phyloP scores from a whole-genome alignment of 2,113 vertebrate genomes.

The Cyprinodon tularosa region DNA sequence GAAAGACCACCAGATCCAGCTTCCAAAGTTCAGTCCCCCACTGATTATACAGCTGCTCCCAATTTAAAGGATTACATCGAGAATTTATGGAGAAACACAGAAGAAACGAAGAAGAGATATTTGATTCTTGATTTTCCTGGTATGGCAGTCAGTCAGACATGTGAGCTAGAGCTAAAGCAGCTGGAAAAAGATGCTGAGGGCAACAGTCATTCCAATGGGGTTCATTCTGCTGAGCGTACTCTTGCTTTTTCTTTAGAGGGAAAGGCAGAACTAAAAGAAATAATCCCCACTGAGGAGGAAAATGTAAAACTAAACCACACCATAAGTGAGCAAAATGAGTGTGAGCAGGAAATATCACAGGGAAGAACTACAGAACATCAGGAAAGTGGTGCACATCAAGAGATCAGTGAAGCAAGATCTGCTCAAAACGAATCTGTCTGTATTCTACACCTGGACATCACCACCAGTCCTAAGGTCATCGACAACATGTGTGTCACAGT shows the following conservation, averaged over 20 bases:
- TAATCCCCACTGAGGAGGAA: background rate
- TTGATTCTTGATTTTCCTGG: slow-evolving; percentile 58
- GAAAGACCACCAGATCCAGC: background rate
- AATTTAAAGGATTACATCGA: slow-evolving; percentile 27
- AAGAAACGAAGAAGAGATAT: slow-evolving; percentile 52
- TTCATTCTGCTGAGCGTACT: background rate
- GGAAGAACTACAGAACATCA: slow-evolving; percentile 1
- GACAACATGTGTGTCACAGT: background rate
- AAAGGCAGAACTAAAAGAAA: slow-evolving; percentile 10
- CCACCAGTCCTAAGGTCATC: background rate
- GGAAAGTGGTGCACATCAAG: background rate
- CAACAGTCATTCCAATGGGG: background rate
- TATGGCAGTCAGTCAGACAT: background rate
- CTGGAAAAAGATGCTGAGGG: background rate
- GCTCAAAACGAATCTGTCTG: background rate
- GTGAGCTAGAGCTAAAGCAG: slow-evolving; percentile 5
- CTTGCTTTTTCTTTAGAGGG: background rate
- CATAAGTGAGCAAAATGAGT: background rate
- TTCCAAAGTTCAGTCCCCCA: slow-evolving; percentile 5
- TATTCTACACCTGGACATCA: slow-evolving; percentile 28
- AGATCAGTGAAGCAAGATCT: background rate
- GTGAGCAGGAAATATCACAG: slow-evolving; percentile 2
- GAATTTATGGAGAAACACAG: slow-evolving; percentile 19
- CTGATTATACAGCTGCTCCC: background rate
- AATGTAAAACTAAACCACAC: background rate